A percentile compares a stretch with the other conserved stretches of the same genome.
Conservation (phyloP, 2,888 invertebrate species). For the Latrodectus elegans region DNA sequence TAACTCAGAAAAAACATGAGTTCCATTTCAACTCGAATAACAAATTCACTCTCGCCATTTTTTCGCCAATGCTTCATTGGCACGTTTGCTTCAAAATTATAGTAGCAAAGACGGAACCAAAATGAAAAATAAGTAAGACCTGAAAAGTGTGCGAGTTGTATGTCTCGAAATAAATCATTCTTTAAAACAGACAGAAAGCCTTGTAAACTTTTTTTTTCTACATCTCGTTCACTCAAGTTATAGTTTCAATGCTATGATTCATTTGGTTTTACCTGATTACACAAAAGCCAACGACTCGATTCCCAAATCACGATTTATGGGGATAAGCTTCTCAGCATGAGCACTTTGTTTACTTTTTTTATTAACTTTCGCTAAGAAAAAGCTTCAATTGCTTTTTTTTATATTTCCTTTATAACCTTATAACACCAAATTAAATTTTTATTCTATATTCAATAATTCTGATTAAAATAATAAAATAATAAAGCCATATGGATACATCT, state of each 20-base stretch:
- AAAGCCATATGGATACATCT: neutral
- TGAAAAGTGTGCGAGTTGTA: too few species aligned
- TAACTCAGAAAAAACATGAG: too few species aligned
- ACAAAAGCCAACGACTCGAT: slow-evolving; percentile 40
- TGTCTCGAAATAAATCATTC: slow-evolving; percentile 36
- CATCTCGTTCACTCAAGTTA: slow-evolving; percentile 39
- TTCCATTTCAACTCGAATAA: too few species aligned
- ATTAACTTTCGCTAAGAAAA: slow-evolving; percentile 6
- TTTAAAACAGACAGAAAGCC: slow-evolving; percentile 17
- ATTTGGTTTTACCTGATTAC: slow-evolving; percentile 26
- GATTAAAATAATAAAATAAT: neutral
- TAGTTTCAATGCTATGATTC: slow-evolving; percentile 44
- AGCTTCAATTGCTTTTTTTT: slow-evolving; percentile 9
- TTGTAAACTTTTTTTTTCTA: slow-evolving; percentile 2
- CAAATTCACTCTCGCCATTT: neutral
- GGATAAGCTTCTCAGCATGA: slow-evolving; percentile 32
- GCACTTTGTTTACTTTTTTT: slow-evolving; percentile 35
- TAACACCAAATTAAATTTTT: neutral
- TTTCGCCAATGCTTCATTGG: slow-evolving; percentile 4
- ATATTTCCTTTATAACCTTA: neutral
- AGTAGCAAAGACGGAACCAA: neutral
- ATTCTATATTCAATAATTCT: neutral
- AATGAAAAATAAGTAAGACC: too few species aligned
- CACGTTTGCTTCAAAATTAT: slow-evolving; percentile 16
- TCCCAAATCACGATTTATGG: slow-evolving; percentile 54